phyloP scores from a whole-genome alignment of 2,113 vertebrate species.

The Panthera uncia region DNA sequence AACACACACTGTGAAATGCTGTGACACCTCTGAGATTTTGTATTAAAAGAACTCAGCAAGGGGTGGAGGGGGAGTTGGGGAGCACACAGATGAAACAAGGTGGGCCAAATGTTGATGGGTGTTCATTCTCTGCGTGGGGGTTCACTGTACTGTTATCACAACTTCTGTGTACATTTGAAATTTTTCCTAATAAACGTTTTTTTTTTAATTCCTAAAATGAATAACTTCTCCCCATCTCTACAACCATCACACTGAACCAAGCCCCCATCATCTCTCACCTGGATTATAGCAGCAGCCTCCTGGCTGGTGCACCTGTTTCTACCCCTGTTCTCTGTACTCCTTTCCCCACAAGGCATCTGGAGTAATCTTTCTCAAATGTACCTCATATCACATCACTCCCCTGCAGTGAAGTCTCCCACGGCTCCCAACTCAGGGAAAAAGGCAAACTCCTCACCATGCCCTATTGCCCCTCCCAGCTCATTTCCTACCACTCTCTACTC shows the following conservation, averaged over 20 bases:
- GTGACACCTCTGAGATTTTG: background rate
- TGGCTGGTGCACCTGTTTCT: background rate
- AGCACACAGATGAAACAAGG: background rate
- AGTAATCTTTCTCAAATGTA: background rate
- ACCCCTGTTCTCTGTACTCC: background rate
- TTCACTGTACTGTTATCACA: background rate
- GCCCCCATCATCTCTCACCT: background rate
- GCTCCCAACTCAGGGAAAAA: background rate
- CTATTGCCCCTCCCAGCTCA: background rate
- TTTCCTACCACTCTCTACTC: background rate
- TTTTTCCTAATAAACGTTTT: background rate
- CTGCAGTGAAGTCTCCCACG: background rate
- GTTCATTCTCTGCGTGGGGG: background rate
- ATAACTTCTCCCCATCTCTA: background rate
- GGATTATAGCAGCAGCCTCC: background rate
- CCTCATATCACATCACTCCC: background rate
- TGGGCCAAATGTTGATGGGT: background rate
- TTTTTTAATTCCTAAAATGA: background rate
- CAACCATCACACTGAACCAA: background rate
- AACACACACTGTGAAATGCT: background rate
- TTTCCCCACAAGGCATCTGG: background rate
- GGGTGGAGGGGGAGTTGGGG: rapidly evolving
- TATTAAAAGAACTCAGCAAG: background rate
- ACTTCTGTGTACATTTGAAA: background rate
- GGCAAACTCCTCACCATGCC: background rate